These are phyloP conservation scores for Todus mexicanus DNA, from an alignment of 2,797 vertebrate species.

Conservation along the genomic window DNA sequence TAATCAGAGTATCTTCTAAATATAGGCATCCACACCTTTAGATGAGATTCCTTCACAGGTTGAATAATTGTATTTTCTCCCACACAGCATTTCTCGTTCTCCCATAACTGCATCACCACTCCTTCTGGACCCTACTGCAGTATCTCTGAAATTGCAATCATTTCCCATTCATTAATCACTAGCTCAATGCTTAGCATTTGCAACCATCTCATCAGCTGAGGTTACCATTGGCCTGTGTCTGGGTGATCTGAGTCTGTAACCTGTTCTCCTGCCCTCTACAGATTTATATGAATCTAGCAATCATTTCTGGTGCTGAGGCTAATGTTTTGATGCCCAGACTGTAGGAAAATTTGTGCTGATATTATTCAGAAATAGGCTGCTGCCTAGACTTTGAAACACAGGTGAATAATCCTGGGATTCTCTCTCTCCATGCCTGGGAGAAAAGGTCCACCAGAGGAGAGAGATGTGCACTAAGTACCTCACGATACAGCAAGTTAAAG, in stretches of 20 bases:
- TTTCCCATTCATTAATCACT: not conserved
- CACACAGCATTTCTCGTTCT: not conserved
- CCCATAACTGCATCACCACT: not conserved
- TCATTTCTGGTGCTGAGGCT: not conserved
- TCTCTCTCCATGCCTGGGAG: not conserved
- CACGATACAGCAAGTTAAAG: not conserved
- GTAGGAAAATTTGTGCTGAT: not conserved
- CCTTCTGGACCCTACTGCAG: not conserved
- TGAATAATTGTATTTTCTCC: not conserved
- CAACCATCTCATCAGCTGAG: not conserved
- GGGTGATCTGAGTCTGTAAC: not conserved
- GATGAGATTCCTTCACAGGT: not conserved
- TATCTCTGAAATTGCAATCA: not conserved
- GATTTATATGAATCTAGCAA: not conserved
- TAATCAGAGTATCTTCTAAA: not conserved
- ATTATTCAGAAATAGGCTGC: not conserved
- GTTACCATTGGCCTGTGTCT: not conserved
- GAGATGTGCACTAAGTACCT: not conserved
- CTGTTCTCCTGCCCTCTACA: not conserved
- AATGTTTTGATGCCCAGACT: not conserved
- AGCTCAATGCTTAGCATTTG: not conserved
- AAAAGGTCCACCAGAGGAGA: not conserved
- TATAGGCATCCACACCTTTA: not conserved
- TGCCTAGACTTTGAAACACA: not conserved
- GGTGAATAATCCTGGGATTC: not conserved